These are phyloP conservation scores for Enoplosus armatus DNA, from an alignment of 2,797 vertebrate species.

Conservation along the genomic window DNA sequence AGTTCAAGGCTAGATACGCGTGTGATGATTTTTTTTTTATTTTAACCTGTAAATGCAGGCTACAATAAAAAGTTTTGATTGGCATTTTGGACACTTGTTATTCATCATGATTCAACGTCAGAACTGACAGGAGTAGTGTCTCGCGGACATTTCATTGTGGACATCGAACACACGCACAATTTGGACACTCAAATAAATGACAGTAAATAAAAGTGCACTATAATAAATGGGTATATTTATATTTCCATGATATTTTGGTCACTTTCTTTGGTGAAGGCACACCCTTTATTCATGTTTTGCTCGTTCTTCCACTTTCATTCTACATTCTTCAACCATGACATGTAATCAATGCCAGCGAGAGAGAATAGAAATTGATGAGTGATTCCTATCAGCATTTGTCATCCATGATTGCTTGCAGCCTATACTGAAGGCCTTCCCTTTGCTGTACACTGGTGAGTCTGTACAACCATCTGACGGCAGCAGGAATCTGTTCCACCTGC, in stretches of 20 bases:
- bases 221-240: too few species aligned
- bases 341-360: not conserved
- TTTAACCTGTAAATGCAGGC: constrained; percentile 38
- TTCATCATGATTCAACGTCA: constrained; percentile 4
- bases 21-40: constrained; percentile 38
- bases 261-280: not conserved
- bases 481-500: not conserved
- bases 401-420: too few species aligned
- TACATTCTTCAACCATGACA: not conserved
- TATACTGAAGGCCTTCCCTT: not conserved
- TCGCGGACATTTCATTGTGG: not conserved
- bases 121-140: not conserved
- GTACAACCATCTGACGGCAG: not conserved
- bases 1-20: constrained; percentile 4
- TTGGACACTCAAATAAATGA: not conserved
- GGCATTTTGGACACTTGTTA: constrained; percentile 24
- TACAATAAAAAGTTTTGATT: constrained; percentile 40
- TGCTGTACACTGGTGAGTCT: not conserved
- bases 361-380: not conserved
- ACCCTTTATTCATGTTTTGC: not conserved
- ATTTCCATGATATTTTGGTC: too few species aligned
- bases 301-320: not conserved
- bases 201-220: not conserved
- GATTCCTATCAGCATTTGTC: not conserved
- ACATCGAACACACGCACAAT: not conserved